Percentiles rank a stretch among this genome's conserved stretches.
These are phyloP conservation scores for Glaucidium brasilianum DNA, from an alignment of 2,113 vertebrate genomes.

Conservation along the genomic window DNA sequence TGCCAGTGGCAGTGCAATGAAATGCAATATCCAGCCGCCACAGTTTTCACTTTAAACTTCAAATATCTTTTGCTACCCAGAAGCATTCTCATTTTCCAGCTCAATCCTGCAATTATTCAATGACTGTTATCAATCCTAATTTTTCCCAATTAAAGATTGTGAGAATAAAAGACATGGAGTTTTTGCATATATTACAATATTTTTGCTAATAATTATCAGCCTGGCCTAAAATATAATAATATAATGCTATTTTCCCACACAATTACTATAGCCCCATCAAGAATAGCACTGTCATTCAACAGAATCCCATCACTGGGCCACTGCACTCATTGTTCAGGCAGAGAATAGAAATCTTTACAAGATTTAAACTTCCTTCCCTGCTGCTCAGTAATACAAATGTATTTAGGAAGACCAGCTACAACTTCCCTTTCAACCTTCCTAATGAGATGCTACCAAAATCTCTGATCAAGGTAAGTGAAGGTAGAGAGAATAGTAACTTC, in stretches of 20 bases:
- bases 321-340: conserved; percentile 33
- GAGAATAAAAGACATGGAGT: neutral
- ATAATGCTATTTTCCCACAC: neutral
- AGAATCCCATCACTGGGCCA: conserved; percentile 23
- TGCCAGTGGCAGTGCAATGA: neutral
- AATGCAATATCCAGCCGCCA: conserved; percentile 4
- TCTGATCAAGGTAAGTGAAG: conserved; percentile 35
- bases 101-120: conserved; percentile 23
- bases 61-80: conserved; percentile 25
- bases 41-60: conserved; percentile 24
- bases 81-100: conserved; percentile 15
- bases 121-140: conserved; percentile 25
- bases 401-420: conserved; percentile 32
- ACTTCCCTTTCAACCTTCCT: conserved; percentile 30
- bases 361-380: conserved; percentile 44
- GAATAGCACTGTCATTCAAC: conserved; percentile 41
- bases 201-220: conserved; percentile 36
- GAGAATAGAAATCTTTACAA: conserved; percentile 36
- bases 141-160: conserved; percentile 26
- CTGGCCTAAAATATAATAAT: conserved; percentile 3
- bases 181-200: conserved; percentile 41
- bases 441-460: conserved; percentile 39
- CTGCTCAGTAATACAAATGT: conserved; percentile 25
- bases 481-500: conserved; percentile 21
- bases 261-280: conserved; percentile 13